These are phyloP conservation scores for Nyctibius grandis DNA, from an alignment of 2,797 vertebrate species.

Conservation along the genomic window DNA sequence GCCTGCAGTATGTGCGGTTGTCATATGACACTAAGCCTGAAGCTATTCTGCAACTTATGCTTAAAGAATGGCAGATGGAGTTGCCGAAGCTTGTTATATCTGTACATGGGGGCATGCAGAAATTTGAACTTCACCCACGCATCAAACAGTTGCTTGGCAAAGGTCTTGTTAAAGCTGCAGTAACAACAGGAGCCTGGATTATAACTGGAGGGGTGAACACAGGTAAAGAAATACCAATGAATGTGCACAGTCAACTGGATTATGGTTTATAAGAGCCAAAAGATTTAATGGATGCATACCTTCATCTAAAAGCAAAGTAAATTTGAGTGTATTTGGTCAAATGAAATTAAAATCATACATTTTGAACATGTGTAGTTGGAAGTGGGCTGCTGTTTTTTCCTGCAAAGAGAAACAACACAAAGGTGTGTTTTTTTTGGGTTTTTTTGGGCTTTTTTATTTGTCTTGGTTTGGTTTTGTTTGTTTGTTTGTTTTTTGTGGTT, in stretches of 20 bases:
- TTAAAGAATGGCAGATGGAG: constrained; percentile 99
- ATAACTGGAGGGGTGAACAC: constrained; percentile 98
- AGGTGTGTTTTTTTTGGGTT: accelerated
- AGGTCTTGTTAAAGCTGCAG: constrained; percentile 97
- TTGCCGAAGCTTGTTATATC: constrained; percentile 98
- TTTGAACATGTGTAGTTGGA: not conserved
- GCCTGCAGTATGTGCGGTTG: constrained; percentile 88
- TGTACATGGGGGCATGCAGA: constrained; percentile 97
- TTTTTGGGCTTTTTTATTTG: not conserved
- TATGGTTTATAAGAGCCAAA: not conserved
- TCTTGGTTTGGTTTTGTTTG: not conserved
- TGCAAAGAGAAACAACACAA: not conserved
- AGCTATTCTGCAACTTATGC: constrained; percentile 90
- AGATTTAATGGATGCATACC: not conserved
- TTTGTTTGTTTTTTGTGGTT: not conserved
- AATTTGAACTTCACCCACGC: constrained; percentile 96
- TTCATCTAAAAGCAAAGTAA: not conserved
- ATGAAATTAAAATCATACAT: not conserved
- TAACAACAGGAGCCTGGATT: constrained; percentile 99
- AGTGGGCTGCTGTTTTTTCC: not conserved
- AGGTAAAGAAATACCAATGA: constrained; percentile 73
- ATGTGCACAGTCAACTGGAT: not conserved
- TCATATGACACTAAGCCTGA: constrained; percentile 93
- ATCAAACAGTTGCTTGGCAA: constrained; percentile 98
- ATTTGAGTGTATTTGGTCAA: not conserved